phyloP scores from a whole-genome alignment of 2,888 invertebrate genomes.

The Cryptus armator region DNA sequence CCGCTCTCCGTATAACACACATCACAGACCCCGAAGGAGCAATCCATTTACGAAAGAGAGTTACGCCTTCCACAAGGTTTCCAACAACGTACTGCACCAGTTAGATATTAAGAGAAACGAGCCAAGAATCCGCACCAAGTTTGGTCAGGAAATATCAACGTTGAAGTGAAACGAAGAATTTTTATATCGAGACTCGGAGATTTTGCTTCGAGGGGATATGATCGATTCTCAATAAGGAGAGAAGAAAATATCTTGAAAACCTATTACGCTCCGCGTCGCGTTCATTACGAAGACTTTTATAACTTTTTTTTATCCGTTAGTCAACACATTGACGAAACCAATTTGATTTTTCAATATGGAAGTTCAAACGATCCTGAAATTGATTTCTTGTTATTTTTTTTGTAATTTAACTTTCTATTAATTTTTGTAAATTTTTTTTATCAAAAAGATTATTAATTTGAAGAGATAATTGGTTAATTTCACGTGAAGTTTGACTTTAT shows the following conservation, averaged over 20 bases:
- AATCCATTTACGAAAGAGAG: constrained; percentile 49
- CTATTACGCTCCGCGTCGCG: background rate
- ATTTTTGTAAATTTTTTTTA: no score
- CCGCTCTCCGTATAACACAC: constrained; percentile 18
- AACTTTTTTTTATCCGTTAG: no score
- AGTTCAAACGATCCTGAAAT: no score
- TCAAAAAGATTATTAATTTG: no score
- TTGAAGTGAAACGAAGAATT: background rate
- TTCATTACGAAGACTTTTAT: no score
- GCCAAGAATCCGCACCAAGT: constrained; percentile 31
- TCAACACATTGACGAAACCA: no score
- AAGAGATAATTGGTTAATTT: no score
- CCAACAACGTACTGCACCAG: background rate
- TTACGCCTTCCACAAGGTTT: constrained; percentile 38
- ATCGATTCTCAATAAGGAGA: background rate
- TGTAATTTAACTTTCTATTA: no score
- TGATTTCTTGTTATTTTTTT: no score
- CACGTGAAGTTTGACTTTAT: no score
- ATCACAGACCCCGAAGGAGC: constrained; percentile 32
- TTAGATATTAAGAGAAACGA: constrained; percentile 11
- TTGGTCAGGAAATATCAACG: constrained; percentile 26
- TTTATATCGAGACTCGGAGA: constrained; percentile 5
- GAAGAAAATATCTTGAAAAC: background rate
- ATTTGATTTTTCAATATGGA: no score
- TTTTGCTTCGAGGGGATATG: background rate